Conservation (phyloP, 1,140 invertebrate genomes). For the Cydia amplana region DNA sequence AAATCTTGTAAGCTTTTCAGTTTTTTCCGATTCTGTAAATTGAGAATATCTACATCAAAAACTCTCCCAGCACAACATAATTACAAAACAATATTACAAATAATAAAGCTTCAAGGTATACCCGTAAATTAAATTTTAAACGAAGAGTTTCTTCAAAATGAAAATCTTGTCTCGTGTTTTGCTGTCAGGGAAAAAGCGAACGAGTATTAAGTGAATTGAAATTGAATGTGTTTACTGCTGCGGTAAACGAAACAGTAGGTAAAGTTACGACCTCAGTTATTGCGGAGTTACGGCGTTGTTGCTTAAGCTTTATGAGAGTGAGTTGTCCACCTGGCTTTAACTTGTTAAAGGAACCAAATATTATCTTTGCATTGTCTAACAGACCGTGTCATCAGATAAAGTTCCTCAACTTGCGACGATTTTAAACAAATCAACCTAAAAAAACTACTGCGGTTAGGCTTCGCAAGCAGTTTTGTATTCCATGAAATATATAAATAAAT, state of each 20-base stretch:
- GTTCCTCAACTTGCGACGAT: too few species aligned
- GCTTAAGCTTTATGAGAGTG: neutral
- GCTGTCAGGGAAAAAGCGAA: neutral
- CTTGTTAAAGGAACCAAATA: neutral
- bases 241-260: neutral
- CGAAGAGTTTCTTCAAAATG: neutral
- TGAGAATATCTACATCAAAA: neutral
- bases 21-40: neutral
- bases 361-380: neutral
- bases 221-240: slow-evolving; percentile 14
- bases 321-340: neutral
- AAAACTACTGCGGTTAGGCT: too few species aligned
- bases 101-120: neutral
- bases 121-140: slow-evolving; percentile 6
- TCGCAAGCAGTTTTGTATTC: too few species aligned
- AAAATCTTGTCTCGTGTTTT: neutral
- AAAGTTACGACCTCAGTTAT: neutral
- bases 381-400: neutral
- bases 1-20: neutral
- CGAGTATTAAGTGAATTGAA: slow-evolving; percentile 8
- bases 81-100: too few species aligned
- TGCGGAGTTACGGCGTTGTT: neutral
- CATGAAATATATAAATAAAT: too few species aligned
- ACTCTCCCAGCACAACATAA: neutral
- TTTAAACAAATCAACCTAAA: too few species aligned